Conservation (phyloP, 2,113 vertebrate species). For the Gorsachius goisagi region DNA sequence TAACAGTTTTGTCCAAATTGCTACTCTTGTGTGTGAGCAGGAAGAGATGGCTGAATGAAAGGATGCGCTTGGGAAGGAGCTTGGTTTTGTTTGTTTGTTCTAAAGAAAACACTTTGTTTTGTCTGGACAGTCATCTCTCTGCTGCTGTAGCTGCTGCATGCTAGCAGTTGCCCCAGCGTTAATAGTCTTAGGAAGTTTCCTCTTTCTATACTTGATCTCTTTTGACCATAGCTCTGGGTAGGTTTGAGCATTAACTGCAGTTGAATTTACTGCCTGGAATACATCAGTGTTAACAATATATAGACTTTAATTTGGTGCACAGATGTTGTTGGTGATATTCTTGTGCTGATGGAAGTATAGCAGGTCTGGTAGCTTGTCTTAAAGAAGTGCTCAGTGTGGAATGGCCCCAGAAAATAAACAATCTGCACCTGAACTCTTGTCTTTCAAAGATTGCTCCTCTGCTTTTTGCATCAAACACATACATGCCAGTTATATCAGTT, state of each 20-base stretch:
- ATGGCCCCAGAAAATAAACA: neutral
- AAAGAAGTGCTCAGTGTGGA: neutral
- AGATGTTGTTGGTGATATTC: neutral
- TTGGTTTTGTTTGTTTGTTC: neutral
- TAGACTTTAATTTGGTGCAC: neutral
- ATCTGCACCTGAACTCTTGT: neutral
- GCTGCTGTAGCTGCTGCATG: neutral
- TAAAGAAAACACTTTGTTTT: neutral
- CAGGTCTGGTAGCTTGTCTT: neutral
- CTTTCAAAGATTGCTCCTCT: neutral
- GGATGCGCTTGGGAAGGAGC: rapidly evolving
- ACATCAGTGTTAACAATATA: neutral
- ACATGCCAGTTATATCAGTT: neutral
- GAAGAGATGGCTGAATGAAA: neutral
- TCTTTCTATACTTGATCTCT: neutral
- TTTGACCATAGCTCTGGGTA: neutral
- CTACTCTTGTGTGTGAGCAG: neutral
- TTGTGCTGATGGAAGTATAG: neutral
- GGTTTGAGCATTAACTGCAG: neutral
- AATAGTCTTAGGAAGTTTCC: neutral
- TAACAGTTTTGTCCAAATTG: neutral
- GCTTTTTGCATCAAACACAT: neutral
- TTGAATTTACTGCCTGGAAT: neutral
- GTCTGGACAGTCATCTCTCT: neutral
- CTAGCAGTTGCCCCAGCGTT: neutral